Evolutionary conservation across 2,113 vertebrate species (phyloP).

Genomic region (Mirza zaza): DNA sequence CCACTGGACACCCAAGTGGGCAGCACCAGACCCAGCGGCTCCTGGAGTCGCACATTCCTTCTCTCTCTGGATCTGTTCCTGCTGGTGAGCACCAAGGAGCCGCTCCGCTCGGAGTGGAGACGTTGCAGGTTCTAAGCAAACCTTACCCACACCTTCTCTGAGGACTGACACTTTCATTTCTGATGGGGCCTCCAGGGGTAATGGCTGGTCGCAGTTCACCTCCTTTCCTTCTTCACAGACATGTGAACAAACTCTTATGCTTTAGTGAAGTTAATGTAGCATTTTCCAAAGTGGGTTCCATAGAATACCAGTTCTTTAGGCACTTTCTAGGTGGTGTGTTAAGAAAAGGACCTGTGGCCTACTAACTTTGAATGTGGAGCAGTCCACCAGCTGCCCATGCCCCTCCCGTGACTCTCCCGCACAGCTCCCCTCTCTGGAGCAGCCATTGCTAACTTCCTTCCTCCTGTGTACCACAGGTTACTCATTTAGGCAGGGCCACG

Average conservation of each 20-base stretch:
- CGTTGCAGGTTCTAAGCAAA: neutral
- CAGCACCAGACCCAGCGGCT: neutral
- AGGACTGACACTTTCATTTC: neutral
- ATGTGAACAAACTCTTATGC: neutral
- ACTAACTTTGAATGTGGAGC: neutral
- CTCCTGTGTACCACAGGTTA: too few relatives aligned
- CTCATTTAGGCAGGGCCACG: too few relatives aligned
- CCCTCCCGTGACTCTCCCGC: neutral
- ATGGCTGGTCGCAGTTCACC: neutral
- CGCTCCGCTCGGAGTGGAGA: neutral
- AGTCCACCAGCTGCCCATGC: neutral
- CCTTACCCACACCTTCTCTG: neutral
- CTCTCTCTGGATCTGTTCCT: neutral
- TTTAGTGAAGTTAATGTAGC: neutral
- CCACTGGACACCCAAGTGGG: too few relatives aligned
- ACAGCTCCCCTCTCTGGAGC: neutral
- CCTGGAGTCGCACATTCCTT: neutral
- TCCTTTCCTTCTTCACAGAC: too few relatives aligned
- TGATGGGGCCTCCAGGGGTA: too few relatives aligned
- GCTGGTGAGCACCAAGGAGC: neutral
- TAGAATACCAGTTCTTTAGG: neutral
- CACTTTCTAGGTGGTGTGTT: neutral
- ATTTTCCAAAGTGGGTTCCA: neutral
- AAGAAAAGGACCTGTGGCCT: neutral
- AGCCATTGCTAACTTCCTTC: neutral